A percentile compares a stretch with the other conserved stretches of the same genome.
Conservation (phyloP, 2,888 invertebrate species). For the Minunthozetes semirufus region DNA sequence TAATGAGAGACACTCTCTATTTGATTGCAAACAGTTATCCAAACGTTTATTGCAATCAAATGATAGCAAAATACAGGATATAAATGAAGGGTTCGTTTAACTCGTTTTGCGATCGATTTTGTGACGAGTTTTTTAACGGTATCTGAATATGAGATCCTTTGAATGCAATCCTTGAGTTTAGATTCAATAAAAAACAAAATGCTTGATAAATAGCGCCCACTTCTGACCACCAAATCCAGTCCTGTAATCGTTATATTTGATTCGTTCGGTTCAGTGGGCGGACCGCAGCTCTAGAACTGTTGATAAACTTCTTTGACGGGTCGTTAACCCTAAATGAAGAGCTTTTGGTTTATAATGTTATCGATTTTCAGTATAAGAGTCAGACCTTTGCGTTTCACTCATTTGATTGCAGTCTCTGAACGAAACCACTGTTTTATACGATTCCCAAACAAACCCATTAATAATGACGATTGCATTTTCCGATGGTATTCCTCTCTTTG, state of each 20-base stretch:
- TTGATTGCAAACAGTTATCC: too few species aligned
- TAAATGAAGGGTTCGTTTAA: neutral
- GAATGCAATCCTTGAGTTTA: neutral
- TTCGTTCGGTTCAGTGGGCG: conserved; percentile 12
- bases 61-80: neutral
- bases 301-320: conserved; percentile 18
- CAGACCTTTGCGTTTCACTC: neutral
- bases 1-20: too few species aligned
- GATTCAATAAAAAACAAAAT: neutral
- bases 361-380: conserved; percentile 16
- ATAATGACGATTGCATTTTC: conserved; percentile 23
- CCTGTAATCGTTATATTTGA: neutral
- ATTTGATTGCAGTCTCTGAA: neutral
- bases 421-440: neutral
- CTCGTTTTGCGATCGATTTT: neutral
- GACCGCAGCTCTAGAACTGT: neutral
- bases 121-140: neutral
- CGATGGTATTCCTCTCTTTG: neutral
- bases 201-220: conserved; percentile 8
- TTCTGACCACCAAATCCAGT: conserved; percentile 12
- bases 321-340: neutral
- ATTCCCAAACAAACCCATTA: neutral
- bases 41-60: neutral
- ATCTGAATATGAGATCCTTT: neutral
- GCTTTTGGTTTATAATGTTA: neutral